phyloP scores from a whole-genome alignment of 2,888 invertebrate genomes.

The Plebejus anna region DNA sequence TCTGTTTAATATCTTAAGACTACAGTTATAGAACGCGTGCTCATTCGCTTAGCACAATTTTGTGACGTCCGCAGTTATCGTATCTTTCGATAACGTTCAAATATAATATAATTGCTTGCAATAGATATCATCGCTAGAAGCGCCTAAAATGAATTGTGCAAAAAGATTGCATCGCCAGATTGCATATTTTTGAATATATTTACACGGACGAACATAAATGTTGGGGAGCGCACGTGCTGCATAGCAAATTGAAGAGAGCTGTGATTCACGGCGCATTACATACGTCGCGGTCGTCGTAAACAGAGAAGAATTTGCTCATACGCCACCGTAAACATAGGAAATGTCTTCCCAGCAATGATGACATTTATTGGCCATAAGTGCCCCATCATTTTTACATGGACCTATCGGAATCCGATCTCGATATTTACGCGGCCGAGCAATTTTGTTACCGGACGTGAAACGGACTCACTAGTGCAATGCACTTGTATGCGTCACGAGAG shows the following conservation, averaged over 20 bases:
- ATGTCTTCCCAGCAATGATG: neutral
- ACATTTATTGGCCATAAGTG: slow-evolving; percentile 12
- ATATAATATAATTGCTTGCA: neutral
- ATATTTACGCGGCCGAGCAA: slow-evolving; percentile 27
- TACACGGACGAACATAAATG: neutral
- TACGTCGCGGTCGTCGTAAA: neutral
- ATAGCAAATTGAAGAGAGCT: slow-evolving; percentile 14
- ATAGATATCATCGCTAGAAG: neutral
- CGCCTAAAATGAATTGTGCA: neutral
- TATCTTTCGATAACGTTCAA: neutral
- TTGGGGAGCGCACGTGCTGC: slow-evolving; percentile 15
- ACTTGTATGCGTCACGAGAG: slow-evolving; percentile 71
- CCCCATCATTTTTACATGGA: slow-evolving; percentile 5
- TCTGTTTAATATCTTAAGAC: slow-evolving; percentile 23
- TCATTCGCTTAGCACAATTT: neutral
- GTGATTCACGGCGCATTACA: slow-evolving; percentile 10
- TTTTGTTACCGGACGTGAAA: slow-evolving; percentile 59
- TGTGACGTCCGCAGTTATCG: neutral
- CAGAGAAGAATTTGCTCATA: neutral
- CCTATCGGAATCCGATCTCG: slow-evolving; percentile 16
- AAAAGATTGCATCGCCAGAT: slow-evolving; percentile 2
- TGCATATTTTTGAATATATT: slow-evolving; percentile 15
- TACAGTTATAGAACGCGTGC: neutral
- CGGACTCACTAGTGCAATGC: slow-evolving; percentile 73
- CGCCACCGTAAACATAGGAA: slow-evolving; percentile 6